Conservation (phyloP, 2,797 vertebrate species). For the Enteromius paludinosus region DNA sequence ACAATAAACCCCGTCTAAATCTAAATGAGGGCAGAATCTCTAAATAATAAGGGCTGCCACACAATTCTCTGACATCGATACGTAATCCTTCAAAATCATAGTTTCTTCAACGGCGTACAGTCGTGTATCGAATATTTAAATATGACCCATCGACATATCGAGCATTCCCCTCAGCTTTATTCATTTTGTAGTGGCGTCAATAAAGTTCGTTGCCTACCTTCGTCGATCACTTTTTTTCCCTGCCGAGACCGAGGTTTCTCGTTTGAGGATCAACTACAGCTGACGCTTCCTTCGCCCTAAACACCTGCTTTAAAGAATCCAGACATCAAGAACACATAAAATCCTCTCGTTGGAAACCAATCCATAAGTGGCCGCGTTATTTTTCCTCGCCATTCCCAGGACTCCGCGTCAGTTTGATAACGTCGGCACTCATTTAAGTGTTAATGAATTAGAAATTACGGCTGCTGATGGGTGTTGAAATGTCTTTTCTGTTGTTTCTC, state of each 20-base stretch:
- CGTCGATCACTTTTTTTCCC: conserved; percentile 66
- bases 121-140: background rate
- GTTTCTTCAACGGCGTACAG: background rate
- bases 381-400: conserved; percentile 66
- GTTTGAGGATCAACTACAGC: conserved; percentile 46
- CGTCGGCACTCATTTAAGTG: conserved; percentile 25
- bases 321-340: conserved; percentile 54
- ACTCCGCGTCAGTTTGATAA: conserved; percentile 52
- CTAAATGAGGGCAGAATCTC: background rate
- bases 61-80: background rate
- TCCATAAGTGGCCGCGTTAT: conserved; percentile 64
- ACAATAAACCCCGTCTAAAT: background rate
- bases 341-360: conserved; percentile 66
- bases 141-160: background rate
- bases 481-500: conserved; percentile 12
- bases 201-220: conserved; percentile 67
- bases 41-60: conserved; percentile 6
- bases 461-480: background rate
- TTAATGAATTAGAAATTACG: conserved; percentile 11
- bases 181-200: conserved; percentile 35
- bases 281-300: conserved; percentile 67
- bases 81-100: background rate
- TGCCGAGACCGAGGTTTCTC: conserved; percentile 42
- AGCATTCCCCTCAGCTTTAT: background rate
- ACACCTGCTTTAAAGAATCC: conserved; percentile 65